Conservation (phyloP, 2,797 vertebrate species). For the Trematomus bernacchii region DNA sequence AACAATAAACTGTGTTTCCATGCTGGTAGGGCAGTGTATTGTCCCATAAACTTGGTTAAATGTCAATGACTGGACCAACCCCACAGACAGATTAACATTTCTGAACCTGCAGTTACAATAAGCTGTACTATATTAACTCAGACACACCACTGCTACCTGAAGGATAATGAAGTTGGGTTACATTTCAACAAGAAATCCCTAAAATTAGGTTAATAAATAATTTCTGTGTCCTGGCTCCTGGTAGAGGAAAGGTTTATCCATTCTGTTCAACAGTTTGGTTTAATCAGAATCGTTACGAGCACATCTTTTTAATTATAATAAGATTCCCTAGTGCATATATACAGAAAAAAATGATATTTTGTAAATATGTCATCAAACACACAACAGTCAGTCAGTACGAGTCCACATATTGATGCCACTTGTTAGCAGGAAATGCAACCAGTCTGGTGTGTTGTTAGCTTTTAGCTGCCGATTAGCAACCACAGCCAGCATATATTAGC, state of each 20-base stretch:
- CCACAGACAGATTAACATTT: conserved; percentile 27
- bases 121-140: conserved; percentile 10
- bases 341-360: neutral
- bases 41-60: conserved; percentile 52
- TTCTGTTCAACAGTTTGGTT: neutral
- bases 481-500: conserved; percentile 16
- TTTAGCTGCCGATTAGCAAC: conserved; percentile 57
- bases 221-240: neutral
- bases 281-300: conserved; percentile 34
- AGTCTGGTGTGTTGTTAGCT: conserved; percentile 67
- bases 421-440: conserved; percentile 19
- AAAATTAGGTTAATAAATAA: neutral
- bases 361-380: neutral
- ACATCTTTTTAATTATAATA: neutral
- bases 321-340: neutral
- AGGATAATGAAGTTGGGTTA: neutral
- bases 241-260: no score
- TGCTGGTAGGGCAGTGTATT: conserved; percentile 51
- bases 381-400: neutral
- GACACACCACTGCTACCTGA: neutral
- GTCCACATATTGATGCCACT: neutral
- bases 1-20: conserved; percentile 35
- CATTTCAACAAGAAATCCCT: conserved; percentile 15
- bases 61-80: conserved; percentile 36
- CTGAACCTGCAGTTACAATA: conserved; percentile 4